Conservation (phyloP, 2,888 invertebrate genomes). For the Epistrophella euchroma region DNA sequence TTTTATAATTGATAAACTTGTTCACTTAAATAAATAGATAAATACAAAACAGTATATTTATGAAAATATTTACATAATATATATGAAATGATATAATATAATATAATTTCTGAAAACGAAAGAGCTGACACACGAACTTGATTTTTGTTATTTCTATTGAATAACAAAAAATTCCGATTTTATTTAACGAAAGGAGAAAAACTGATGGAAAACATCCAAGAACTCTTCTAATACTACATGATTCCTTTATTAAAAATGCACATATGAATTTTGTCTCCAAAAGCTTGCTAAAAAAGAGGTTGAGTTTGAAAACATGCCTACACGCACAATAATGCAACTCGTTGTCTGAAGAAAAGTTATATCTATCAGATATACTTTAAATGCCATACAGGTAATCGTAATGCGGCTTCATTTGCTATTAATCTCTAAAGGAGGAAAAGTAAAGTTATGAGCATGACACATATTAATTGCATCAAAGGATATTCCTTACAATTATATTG, state of each 20-base stretch:
- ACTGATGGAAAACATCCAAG: too few relatives aligned
- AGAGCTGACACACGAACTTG: background rate
- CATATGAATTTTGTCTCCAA: background rate
- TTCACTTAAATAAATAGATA: too few relatives aligned
- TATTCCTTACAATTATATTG: conserved; percentile 61
- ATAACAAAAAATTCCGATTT: background rate
- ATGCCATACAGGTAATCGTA: conserved; percentile 23
- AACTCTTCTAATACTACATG: too few relatives aligned
- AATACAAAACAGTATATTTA: too few relatives aligned
- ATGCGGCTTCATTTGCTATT: conserved; percentile 61
- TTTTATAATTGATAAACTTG: too few relatives aligned
- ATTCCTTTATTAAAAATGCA: too few relatives aligned
- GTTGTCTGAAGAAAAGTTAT: conserved; percentile 31
- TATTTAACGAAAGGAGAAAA: too few relatives aligned
- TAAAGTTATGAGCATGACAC: conserved; percentile 63
- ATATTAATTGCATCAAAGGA: conserved; percentile 69
- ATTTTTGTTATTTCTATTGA: background rate
- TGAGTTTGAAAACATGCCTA: background rate
- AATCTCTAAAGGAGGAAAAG: conserved; percentile 54
- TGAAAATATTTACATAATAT: too few relatives aligned
- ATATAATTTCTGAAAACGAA: background rate
- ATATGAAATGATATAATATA: too few relatives aligned
- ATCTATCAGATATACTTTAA: conserved; percentile 12
- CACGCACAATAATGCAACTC: conserved; percentile 19
- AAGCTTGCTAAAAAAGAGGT: background rate